A percentile compares a stretch with the other conserved stretches of the same genome.
Conservation (phyloP, 2,113 vertebrate genomes). For the Neodontobutis hainanensis region DNA sequence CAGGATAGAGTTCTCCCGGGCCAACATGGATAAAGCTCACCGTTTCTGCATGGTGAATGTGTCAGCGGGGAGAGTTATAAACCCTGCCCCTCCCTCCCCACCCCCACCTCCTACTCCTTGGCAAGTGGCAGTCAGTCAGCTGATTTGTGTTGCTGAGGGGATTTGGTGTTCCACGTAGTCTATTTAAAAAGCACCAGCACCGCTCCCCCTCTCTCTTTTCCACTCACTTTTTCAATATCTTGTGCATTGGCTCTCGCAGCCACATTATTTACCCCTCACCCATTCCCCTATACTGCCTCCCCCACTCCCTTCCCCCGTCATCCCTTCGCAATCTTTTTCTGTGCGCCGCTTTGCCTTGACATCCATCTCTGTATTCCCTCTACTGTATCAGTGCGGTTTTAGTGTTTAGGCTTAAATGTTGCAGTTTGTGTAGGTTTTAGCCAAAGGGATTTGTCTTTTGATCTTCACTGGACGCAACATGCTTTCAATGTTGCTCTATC, state of each 20-base stretch:
- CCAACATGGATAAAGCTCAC: conserved; percentile 61
- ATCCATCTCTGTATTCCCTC: conserved; percentile 21
- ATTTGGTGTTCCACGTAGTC: conserved; percentile 79
- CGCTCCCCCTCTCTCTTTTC: conserved; percentile 46
- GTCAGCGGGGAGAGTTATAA: conserved; percentile 71
- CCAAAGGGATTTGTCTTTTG: not conserved
- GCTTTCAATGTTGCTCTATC: not conserved
- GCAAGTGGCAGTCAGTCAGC: conserved; percentile 77
- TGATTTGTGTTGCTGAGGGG: conserved; percentile 77
- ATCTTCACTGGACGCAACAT: too few relatives aligned
- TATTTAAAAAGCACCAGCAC: conserved; percentile 80
- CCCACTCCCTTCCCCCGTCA: conserved; percentile 31
- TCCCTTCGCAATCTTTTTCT: conserved; percentile 23
- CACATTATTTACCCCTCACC: conserved; percentile 41
- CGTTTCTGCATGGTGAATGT: conserved; percentile 57
- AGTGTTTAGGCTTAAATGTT: not conserved
- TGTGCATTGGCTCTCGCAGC: conserved; percentile 19
- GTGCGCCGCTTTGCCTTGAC: conserved; percentile 15
- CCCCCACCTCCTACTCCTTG: conserved; percentile 59
- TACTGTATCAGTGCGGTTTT: conserved; percentile 13
- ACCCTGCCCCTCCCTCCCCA: conserved; percentile 18
- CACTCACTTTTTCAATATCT: conserved; percentile 51
- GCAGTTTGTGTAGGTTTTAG: not conserved
- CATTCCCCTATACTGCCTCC: conserved; percentile 39
- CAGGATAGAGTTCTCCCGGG: conserved; percentile 62